Evolutionary conservation across 23 tunicate species (phyloP).

Genomic region (Trididemnum nubilum): DNA sequence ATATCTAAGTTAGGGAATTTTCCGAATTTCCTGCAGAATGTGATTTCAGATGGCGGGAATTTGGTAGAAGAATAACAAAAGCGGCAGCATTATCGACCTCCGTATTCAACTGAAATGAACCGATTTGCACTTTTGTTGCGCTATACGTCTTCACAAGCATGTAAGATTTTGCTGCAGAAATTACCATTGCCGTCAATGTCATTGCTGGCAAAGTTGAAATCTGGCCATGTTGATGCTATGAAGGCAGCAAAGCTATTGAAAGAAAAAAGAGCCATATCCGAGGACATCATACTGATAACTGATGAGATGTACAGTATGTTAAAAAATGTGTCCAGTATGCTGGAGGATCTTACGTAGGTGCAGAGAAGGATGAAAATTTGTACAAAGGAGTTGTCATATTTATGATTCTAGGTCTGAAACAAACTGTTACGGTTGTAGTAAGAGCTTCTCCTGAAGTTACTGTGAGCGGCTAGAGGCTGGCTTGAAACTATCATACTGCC

Average conservation of each 20-base stretch:
- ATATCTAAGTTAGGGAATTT: not conserved
- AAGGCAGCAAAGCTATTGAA: conserved; percentile 11
- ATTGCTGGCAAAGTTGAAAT: conserved; percentile 7
- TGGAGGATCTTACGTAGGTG: conserved; percentile 19
- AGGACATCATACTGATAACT: conserved; percentile 16
- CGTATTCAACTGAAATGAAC: not conserved
- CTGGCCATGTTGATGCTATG: conserved; percentile 1
- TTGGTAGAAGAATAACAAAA: not conserved
- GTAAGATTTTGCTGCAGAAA: not conserved
- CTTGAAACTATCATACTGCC: not conserved
- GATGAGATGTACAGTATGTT: conserved; percentile 36
- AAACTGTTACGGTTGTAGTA: not conserved
- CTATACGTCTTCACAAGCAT: conserved; percentile 21
- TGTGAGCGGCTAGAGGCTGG: conserved; percentile 13
- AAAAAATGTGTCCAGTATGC: conserved; percentile 7
- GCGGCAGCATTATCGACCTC: conserved; percentile 12
- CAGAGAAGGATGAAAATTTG: not conserved
- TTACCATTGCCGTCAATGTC: conserved; percentile 13
- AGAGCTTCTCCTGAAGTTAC: not conserved
- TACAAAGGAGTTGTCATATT: conserved; percentile 20
- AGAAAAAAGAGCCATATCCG: conserved; percentile 1
- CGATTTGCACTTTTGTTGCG: not conserved
- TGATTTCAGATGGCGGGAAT: not conserved
- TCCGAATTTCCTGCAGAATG: not conserved
- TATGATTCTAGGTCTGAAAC: not conserved